These are phyloP conservation scores for Drosophila prosaltans DNA, from an alignment of 1,140 invertebrate species.

Conservation along the genomic window DNA sequence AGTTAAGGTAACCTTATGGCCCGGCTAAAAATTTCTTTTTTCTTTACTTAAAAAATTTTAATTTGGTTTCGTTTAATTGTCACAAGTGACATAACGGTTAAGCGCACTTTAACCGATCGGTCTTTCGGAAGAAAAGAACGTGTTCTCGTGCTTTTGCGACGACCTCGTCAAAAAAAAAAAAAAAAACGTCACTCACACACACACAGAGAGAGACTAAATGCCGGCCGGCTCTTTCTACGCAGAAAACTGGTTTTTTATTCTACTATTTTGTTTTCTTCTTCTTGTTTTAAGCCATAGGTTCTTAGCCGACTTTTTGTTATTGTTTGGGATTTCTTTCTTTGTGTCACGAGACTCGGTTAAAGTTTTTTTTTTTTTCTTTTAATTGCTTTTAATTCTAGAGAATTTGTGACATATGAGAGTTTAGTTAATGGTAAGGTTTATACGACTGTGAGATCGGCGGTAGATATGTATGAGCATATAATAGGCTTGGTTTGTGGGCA, in stretches of 20 bases:
- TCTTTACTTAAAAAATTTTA: not conserved
- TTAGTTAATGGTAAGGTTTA: slow-evolving; percentile 64
- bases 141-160: slow-evolving; percentile 24
- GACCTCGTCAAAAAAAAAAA: slow-evolving; percentile 27
- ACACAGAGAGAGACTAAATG: slow-evolving; percentile 32
- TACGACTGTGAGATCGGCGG: slow-evolving; percentile 57
- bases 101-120: slow-evolving; percentile 63
- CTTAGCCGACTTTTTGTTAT: slow-evolving; percentile 54
- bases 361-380: slow-evolving; percentile 26
- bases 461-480: slow-evolving; percentile 34
- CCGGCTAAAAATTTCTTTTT: slow-evolving; percentile 13
- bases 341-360: slow-evolving; percentile 68
- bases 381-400: slow-evolving; percentile 64
- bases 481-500: not conserved
- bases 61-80: slow-evolving; percentile 44
- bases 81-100: slow-evolving; percentile 68
- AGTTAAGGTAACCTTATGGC: slow-evolving; percentile 52
- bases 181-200: slow-evolving; percentile 50
- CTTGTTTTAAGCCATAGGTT: slow-evolving; percentile 35
- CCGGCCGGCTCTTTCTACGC: slow-evolving; percentile 64
- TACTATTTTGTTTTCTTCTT: slow-evolving; percentile 12
- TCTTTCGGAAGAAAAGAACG: slow-evolving; percentile 42
- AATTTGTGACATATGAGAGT: slow-evolving; percentile 59
- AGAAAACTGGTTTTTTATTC: slow-evolving; percentile 66
- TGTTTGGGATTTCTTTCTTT: slow-evolving; percentile 42